Conservation (phyloP, 2,113 vertebrate species). For the Hemichromis elongatus region DNA sequence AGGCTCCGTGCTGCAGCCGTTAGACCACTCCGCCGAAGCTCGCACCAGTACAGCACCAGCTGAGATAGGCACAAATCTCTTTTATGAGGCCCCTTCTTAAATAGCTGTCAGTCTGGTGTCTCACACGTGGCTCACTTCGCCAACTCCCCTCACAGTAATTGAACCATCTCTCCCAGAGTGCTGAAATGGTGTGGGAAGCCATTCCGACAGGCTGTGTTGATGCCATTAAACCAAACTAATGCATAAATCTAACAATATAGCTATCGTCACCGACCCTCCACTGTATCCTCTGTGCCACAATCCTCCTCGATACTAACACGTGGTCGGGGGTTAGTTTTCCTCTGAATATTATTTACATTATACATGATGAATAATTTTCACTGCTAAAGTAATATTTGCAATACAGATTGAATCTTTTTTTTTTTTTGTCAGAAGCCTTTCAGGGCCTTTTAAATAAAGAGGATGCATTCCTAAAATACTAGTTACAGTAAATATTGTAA, state of each 20-base stretch:
- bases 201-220: slow-evolving; percentile 68
- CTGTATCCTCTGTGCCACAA: not conserved
- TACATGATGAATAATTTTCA: not conserved
- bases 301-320: not conserved
- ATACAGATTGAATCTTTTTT: not conserved
- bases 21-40: slow-evolving; percentile 38
- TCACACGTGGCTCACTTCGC: slow-evolving; percentile 54
- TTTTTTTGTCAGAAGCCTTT: not conserved
- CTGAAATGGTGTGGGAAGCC: slow-evolving; percentile 58
- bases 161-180: slow-evolving; percentile 67
- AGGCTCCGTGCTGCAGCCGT: slow-evolving; percentile 33
- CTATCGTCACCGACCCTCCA: slow-evolving; percentile 3
- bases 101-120: slow-evolving; percentile 76
- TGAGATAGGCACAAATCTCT: slow-evolving; percentile 74
- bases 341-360: slow-evolving; percentile 20
- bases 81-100: slow-evolving; percentile 77
- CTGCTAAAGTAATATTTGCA: not conserved
- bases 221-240: slow-evolving; percentile 67
- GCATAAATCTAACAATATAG: slow-evolving; percentile 65
- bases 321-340: not conserved
- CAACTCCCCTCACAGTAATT: slow-evolving; percentile 66
- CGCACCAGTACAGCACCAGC: slow-evolving; percentile 30
- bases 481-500: not conserved
- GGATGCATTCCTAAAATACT: not conserved
- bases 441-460: not conserved